These are phyloP conservation scores for Eunapius fragilis DNA, from an alignment of 37 sponge, comb jelly and placozoan genomes.

Conservation along the genomic window DNA sequence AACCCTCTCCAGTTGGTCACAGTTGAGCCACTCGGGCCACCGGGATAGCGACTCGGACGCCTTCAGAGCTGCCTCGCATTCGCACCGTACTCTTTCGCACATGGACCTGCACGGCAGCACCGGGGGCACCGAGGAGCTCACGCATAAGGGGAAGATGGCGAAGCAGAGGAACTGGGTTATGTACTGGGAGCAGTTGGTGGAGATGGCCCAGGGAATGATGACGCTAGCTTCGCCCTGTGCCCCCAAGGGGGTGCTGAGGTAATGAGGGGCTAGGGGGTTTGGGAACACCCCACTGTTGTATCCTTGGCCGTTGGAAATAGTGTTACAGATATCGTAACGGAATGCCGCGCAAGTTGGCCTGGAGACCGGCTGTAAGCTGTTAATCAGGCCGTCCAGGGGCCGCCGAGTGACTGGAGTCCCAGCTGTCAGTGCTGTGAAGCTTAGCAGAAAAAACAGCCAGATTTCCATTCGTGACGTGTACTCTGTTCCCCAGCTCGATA, in stretches of 20 bases:
- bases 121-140: not conserved
- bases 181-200: not conserved
- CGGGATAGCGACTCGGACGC: not conserved
- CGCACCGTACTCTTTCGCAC: constrained; percentile 9
- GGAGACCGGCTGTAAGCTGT: not conserved
- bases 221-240: not conserved
- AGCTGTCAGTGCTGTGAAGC: not conserved
- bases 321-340: not conserved
- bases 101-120: constrained; percentile 1
- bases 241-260: not conserved
- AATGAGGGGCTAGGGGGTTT: not conserved
- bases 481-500: not conserved
- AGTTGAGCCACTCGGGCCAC: not conserved
- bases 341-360: not conserved
- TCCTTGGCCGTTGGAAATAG: not conserved
- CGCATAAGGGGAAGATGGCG: constrained; percentile 19
- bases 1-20: not conserved
- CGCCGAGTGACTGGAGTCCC: not conserved
- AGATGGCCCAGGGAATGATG: not conserved
- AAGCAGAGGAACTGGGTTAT: constrained; percentile 11
- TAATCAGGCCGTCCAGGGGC: not conserved
- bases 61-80: not conserved
- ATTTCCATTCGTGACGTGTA: not conserved
- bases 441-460: not conserved
- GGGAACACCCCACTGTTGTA: not conserved